Base-by-base conservation (phyloP, 2,797 vertebrate genomes). In the Hapalemur alaotrensis region DNA sequence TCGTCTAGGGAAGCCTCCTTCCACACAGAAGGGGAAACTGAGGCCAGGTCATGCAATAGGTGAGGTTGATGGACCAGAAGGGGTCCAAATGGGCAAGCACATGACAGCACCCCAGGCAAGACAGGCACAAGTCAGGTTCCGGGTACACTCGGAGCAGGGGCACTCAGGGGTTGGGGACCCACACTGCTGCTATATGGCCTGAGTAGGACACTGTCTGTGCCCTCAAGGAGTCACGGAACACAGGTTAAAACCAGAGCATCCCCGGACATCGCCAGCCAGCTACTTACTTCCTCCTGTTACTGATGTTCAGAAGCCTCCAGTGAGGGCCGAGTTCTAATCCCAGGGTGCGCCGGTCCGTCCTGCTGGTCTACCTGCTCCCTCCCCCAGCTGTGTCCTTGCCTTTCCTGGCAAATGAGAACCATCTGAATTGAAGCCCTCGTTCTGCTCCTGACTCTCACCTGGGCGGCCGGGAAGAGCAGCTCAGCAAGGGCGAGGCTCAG, bases 241-340 rank as follows among this genome's bases (percentile, higher is more conserved):
- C 38, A 28, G 48, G 6, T 11, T 14, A 17, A 52, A 63, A 32
- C 48, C 67, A 20, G n/a, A 54, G 79, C 17, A 65, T 6, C 67
- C 8, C 25, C 14, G 17, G 3, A 0, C 5, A 2, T 2, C 52
- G 17, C 73, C 46, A 4, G 41, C 63, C n/a, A 3, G 38, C 46
- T 8, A 5, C 52, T 20, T 7, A 14, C 41, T 43, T 75, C 48
- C 75, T 67, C 79, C 30, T 22, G 5, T 13, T 8, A 0, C 69
- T 13, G 8, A 32, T 22, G 23, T 4, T 7, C 0, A 0, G n/a
- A 70, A 25, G 6, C 3, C 25, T 69, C 23, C 65, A 10, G 22
- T 2, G 32, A 23, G 0, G 43, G 20, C 72, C 30, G 65, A 76
- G 38, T 3, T 59, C 43, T 4, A 4, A 22, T 10, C 35, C 1